Base-by-base conservation (phyloP, 2,113 vertebrate species). In the Hippocampus barbouri region DNA sequence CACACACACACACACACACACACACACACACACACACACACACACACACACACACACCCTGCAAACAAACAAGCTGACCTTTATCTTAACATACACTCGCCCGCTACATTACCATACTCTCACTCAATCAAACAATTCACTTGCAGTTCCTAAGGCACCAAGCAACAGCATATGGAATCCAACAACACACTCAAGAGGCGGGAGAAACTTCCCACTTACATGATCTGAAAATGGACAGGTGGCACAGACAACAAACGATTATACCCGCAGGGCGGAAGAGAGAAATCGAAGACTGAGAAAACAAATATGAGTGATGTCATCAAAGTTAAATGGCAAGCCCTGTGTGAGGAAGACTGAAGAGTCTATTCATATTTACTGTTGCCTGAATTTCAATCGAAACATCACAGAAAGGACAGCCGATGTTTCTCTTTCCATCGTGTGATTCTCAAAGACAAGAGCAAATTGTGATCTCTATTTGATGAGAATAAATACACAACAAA, bases 191-290 rank as follows among this genome's bases (percentile, higher is more conserved):
- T 68, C 49, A 65, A 40, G 9, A 68, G 45, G 71, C 68, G 16
- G 25, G 67, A 61, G 54, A 73, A 74, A 73, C 65, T 78, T 71
- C 80, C 82, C 41, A 77, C 80, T 89, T 85, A 83, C 77, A 89
- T 89, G 80, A 90, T 90, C 81, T 89, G 85, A 78, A 86, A 86
- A 91, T 79, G 86, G 91, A 90, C 90, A 89, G 80, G 67, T 73
- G n/a, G 79, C 69, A 76, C 86, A 85, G 90, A 90, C 90, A 89
- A 92, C 89, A 91, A 91, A 92, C 88, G 91, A 88, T 87, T 86
- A 82, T 85, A 80, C 79, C 68, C 5, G 41, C 73, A 73, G 83
- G 70, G 45, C 45, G 49, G 62, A 63, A 56, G 54, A 54, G 53
- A 56, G 40, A 83, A 82, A 91, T 91, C 85, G 86, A 90, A 92